phyloP scores from a whole-genome alignment of 2,888 invertebrate species.

The Chrysolina haemoptera region DNA sequence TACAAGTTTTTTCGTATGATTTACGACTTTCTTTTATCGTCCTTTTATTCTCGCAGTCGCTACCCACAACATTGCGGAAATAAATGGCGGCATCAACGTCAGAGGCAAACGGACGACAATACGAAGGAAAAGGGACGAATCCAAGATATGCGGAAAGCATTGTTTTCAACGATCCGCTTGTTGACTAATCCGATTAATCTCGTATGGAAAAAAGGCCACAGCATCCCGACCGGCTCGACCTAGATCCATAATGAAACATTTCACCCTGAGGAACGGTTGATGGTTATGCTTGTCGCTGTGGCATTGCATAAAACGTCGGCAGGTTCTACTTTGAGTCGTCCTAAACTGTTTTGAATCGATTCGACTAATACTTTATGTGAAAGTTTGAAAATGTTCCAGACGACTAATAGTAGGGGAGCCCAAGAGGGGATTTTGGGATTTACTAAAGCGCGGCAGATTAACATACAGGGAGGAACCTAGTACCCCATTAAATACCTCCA shows the following conservation, averaged over 20 bases:
- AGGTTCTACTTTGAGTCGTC: not conserved
- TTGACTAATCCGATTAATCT: slow-evolving; percentile 19
- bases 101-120: not conserved
- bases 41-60: slow-evolving; percentile 1
- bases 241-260: slow-evolving; percentile 26
- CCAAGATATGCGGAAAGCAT: slow-evolving; percentile 17
- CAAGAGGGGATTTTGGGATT: no score
- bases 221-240: slow-evolving; percentile 30
- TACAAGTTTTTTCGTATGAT: not conserved
- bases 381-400: no score
- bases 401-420: no score
- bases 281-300: not conserved
- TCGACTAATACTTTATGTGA: no score
- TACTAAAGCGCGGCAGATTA: no score
- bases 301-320: not conserved
- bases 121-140: not conserved
- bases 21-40: slow-evolving; percentile 6
- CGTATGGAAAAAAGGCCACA: slow-evolving; percentile 22
- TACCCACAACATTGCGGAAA: not conserved
- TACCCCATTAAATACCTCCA: no score
- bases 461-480: no score
- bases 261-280: not conserved
- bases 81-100: slow-evolving; percentile 11
- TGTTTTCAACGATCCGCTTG: slow-evolving; percentile 16
- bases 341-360: not conserved